Percentiles rank a stretch among this genome's conserved stretches.
phyloP scores from a whole-genome alignment of 2,888 invertebrate genomes.

The Digitonthophagus gazella region DNA sequence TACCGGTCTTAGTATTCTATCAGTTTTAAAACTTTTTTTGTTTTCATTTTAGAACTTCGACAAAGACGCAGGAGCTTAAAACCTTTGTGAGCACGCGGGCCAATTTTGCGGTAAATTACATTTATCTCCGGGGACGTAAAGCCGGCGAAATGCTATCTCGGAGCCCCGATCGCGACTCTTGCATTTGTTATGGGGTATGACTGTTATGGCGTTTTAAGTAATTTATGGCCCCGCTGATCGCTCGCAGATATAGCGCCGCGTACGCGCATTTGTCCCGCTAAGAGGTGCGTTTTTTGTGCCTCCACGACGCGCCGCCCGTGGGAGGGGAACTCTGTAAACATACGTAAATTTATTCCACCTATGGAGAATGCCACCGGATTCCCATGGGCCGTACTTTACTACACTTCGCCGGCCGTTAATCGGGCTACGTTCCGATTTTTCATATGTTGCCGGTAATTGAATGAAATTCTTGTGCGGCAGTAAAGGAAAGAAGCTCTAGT shows the following conservation, averaged over 20 bases:
- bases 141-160: slow-evolving; percentile 13
- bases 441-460: neutral
- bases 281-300: neutral
- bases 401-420: neutral
- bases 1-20: too few species aligned
- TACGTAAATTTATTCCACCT: neutral
- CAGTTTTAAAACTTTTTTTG: too few species aligned
- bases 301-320: neutral
- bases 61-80: neutral
- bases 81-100: slow-evolving; percentile 1
- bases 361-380: neutral
- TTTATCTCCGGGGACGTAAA: slow-evolving; percentile 13
- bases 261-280: neutral
- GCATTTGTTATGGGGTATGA: slow-evolving; percentile 16
- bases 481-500: neutral
- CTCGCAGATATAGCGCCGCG: neutral
- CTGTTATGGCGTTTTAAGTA: slow-evolving; percentile 16
- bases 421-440: neutral
- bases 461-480: neutral
- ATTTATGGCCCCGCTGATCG: slow-evolving; percentile 12
- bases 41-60: too few species aligned
- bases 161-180: slow-evolving; percentile 9
- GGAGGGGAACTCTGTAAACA: neutral
- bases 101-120: slow-evolving; percentile 17
- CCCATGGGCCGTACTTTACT: neutral